Base-by-base conservation (phyloP, 1,140 invertebrate species). In the Gonioctena quinquepunctata region DNA sequence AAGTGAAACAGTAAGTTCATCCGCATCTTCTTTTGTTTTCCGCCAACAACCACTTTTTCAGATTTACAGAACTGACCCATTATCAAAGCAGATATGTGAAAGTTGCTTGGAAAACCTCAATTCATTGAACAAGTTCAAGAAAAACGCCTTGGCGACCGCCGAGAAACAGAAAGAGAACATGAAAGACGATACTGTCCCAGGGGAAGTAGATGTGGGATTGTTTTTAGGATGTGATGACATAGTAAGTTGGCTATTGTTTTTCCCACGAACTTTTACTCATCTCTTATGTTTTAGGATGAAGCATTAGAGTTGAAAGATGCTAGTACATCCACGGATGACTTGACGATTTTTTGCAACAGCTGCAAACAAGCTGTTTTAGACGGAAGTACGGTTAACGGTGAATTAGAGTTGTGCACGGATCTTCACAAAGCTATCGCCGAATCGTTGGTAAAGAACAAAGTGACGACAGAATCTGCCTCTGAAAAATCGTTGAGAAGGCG, bases 61-160 rank as follows among this genome's bases (percentile, higher is more conserved):
- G 81, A 77, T 83, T 26, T 81, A 82, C 68, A 75, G 77, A 74
- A 76, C 78, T 54, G 81, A 83, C 72, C 81, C 80, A 22, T 61
- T 82, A 33, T 80, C 80, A 54, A 83, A 83, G 69, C 72, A 74
- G 50, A 74, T 83, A 26, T 83, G 81, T 64, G 70, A 79, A 52
- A 73, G 70, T 27, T 83, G 81, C 59, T 79, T 74, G n/a, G 66
- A 68, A 8, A 81, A 76, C 56, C 67, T 83, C 16, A 70, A 78
- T 50, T 75, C 70, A 23, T 70, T 80, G 49, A 71, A 66, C 57
- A 74, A 70, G 48, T 83, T 83, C 68, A 79, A 79, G 54, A 80
- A 77, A 72, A 75, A 23, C 27, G 74, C 73, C 48, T 52, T 73
- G 54, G 73, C 78, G 49, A 79, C 71, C 33, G 73, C 76, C 11